Evolutionary conservation across 2,888 invertebrate species (phyloP), one percentile per base, ranked within the genome.

Genomic region (Agrotis ipsilon): DNA sequence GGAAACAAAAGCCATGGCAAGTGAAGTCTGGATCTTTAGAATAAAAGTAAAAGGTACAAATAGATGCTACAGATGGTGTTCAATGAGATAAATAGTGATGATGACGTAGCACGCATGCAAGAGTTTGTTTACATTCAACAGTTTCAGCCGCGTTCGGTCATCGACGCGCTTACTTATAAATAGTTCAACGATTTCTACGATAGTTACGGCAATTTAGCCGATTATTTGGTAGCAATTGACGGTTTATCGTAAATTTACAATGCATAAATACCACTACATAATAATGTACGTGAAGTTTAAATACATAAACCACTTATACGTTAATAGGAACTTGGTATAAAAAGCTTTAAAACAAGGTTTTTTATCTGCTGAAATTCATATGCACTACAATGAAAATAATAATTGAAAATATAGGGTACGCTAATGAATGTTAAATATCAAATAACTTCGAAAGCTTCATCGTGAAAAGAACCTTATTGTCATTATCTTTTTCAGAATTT

Each of bases 121-220:
- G 67, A 78, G 54, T 80, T 75, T 76, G 64, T 80, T 80, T 78
- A 75, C 76, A 58, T 75, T 64, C 43, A 14, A 19, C 57, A 16
- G 57, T 64, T 75, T 68, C 43, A 68, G 57, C 52, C 27, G 70
- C 21, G 54, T 71, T 62, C 67, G 76, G 76, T 80, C 80, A 76
- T 55, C n/a, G 72, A 80, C 76, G 57, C 61, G 76, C 48, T 21
- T 67, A 65, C 61, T 68, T 68, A 58, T 76, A 51, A 58, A 75
- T 64, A 79, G 60, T 66, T 48, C 45, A 70, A 49, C 43, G 70
- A 70, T 80, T 75, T 71, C 71, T 67, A 74, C 49, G 19, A n/a
- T 54, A 39, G 46, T 27, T 61, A 48, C 49, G 51, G 39, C 57
- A 61, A n/a, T 80, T 60, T 52, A 52, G 43, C 32, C 16, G 39